These are phyloP conservation scores for Porphyrio hochstetteri DNA, from an alignment of 2,113 vertebrate genomes.

Conservation along the genomic window DNA sequence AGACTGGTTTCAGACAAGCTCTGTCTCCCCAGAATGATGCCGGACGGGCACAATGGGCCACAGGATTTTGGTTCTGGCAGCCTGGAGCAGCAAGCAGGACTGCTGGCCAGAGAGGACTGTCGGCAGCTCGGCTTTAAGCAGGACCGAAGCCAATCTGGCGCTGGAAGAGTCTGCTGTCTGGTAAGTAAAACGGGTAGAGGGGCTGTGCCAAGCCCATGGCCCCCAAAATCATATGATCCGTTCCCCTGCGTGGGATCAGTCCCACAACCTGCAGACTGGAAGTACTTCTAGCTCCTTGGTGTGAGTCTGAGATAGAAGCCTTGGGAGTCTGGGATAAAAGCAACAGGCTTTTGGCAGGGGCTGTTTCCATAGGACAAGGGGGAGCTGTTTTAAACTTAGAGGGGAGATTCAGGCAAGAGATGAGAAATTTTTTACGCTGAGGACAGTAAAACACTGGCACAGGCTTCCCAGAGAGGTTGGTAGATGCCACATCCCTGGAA, in stretches of 20 bases:
- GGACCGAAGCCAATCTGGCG: background rate
- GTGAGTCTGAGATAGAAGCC: background rate
- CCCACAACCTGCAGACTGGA: accelerated
- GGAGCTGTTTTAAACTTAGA: background rate
- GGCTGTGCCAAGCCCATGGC: accelerated
- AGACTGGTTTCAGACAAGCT: background rate
- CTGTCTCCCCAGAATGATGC: background rate
- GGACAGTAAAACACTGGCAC: too few species aligned
- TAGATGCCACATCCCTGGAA: background rate
- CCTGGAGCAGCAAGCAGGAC: background rate
- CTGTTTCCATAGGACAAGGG: background rate
- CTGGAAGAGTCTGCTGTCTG: background rate
- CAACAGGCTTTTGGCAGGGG: background rate
- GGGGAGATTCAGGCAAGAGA: too few species aligned
- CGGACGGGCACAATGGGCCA: background rate
- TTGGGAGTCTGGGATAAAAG: too few species aligned
- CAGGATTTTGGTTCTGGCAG: accelerated
- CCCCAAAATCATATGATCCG: background rate
- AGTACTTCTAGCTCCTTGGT: background rate
- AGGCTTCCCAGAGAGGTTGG: background rate
- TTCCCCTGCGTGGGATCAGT: background rate
- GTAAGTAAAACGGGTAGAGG: background rate
- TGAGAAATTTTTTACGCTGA: too few species aligned
- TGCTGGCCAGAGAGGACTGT: background rate
- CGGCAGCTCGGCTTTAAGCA: background rate